Evolutionary conservation across 2,888 invertebrate genomes (phyloP).

Genomic region (Eupsilia transversa): DNA sequence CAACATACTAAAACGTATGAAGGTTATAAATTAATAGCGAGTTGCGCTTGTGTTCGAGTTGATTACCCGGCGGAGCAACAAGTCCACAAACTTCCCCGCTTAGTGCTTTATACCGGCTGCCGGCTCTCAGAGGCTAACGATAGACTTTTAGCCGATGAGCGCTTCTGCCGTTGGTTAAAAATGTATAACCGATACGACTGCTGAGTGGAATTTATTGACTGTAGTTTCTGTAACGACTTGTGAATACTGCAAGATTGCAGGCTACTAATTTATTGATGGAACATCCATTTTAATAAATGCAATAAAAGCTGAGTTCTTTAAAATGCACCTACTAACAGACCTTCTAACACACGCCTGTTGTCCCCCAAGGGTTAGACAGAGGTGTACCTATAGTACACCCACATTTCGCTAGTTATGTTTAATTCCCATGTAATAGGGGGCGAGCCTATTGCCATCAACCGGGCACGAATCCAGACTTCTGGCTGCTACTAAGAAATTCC

Average conservation of each 20-base stretch:
- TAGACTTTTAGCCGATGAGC: conserved; percentile 31
- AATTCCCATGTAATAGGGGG: neutral
- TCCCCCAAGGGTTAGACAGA: neutral
- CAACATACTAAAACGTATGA: conserved; percentile 8
- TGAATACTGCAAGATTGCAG: conserved; percentile 11
- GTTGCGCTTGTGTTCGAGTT: conserved; percentile 46
- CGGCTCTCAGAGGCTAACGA: conserved; percentile 16
- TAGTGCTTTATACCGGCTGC: conserved; percentile 24
- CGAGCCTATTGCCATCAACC: neutral
- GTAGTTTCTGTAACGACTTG: neutral
- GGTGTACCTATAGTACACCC: neutral
- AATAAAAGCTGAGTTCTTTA: neutral
- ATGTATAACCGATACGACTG: conserved; percentile 16
- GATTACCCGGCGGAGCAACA: conserved; percentile 56
- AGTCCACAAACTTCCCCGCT: conserved; percentile 47
- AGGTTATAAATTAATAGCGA: conserved; percentile 54
- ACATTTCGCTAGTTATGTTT: neutral
- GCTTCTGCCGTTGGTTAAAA: conserved; percentile 19
- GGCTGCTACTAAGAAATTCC: neutral
- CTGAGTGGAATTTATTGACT: conserved; percentile 10
- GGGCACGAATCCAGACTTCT: neutral
- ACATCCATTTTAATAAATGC: neutral
- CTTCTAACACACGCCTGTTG: neutral
- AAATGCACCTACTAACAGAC: neutral
- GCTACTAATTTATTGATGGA: neutral